Evolutionary conservation across 1,140 invertebrate genomes (phyloP).

Genomic region (Neodiprion virginianus): DNA sequence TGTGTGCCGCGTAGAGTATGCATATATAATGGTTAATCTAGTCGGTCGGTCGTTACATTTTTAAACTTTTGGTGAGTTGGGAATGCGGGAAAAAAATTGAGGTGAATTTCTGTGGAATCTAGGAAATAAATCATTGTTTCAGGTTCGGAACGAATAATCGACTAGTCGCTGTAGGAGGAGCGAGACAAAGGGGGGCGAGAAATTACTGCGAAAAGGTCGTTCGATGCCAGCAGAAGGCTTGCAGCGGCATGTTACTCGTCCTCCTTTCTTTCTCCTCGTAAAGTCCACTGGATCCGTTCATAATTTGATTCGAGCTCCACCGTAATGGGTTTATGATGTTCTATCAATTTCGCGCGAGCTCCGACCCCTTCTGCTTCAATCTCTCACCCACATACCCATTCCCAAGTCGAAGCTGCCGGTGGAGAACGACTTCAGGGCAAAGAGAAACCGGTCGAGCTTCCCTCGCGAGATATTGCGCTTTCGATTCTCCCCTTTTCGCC

Average conservation of each 20-base stretch:
- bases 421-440: constrained; percentile 2
- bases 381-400: constrained; percentile 1
- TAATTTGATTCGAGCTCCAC: constrained; percentile 41
- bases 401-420: neutral
- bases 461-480: neutral
- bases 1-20: too few relatives aligned
- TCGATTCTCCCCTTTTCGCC: neutral
- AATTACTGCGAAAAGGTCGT: constrained; percentile 5
- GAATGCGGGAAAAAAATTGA: neutral
- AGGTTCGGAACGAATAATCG: neutral
- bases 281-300: constrained; percentile 38
- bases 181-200: neutral
- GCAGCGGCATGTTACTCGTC: constrained; percentile 3
- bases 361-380: neutral
- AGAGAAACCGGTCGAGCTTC: neutral
- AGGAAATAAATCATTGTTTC: constrained; percentile 1
- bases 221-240: neutral
- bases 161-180: neutral
- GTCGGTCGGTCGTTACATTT: neutral
- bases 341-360: constrained; percentile 38
- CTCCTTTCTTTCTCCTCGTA: constrained; percentile 21
- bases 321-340: constrained; percentile 46
- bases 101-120: neutral
- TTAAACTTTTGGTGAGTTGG: neutral
- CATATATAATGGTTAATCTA: too few relatives aligned